Evolutionary conservation across 2,888 invertebrate species (phyloP), one percentile per base, ranked within the genome.

Genomic region (Andrena dorsata): DNA sequence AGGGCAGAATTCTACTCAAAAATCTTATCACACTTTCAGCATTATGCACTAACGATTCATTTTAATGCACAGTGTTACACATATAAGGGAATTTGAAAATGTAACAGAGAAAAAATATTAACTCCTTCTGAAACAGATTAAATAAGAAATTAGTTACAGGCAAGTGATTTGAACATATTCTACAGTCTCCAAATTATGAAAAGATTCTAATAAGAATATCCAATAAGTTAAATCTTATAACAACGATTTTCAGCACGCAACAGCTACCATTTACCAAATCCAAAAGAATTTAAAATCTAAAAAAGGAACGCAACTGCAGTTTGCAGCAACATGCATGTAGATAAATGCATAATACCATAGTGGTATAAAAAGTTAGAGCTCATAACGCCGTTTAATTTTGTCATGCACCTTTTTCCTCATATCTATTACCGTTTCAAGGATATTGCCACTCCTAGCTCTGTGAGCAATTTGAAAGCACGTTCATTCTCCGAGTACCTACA

Each of bases 351-450:
- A 41, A 69, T 51, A 13, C 61, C n/a, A 41, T 28, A 51, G 6
- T 30, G 20, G 6, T 51, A 51, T 75, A 69, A 75, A 69, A 61
- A 28, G 10, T 73, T 65, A 73, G 64, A 65, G 64, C 28, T 49
- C 58, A 47, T 60, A 47, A 23, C 60, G 35, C 10, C 61, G 20
- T 69, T 75, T 75, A 69, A 69, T 75, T 75, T 61, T 30, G 51
- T 6, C 35, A 16, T 20, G 61, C 47, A 51, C 16, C 35, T n/a
- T 35, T 51, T 60, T 26, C 10, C 26, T 51, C 60, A 28, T 32
- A 75, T 28, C 68, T 75, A 35, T 68, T 75, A 61, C 51, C 35
- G 49, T 20, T n/a, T 75, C 41, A 49, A 61, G 66, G 68, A 61
- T 51, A 69, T 10, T 8, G 10, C 23, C 35, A 0, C 26, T 32